Base-by-base conservation (phyloP, 1,140 invertebrate species). In the Maniola jurtina region DNA sequence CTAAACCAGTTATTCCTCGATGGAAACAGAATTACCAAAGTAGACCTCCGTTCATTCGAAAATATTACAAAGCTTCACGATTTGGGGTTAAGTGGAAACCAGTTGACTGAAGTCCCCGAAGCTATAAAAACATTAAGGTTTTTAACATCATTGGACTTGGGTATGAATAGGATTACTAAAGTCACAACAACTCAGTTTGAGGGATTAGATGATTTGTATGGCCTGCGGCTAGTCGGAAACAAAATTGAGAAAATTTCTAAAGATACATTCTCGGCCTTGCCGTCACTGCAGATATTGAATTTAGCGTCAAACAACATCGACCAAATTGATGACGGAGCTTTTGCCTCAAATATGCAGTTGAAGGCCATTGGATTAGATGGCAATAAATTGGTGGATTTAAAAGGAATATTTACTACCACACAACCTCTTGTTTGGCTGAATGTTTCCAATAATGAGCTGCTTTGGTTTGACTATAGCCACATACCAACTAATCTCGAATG, bases 1-100 rank as follows among this genome's bases (percentile, higher is more conserved):
- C 83, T 97, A 38, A 94, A 93, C 71, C 94, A 95, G 76, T 90
- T 97, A 57, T 94, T 95, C 72, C 85, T 97, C 35, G 95, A 97
- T 80, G 92, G 94, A 64, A 97, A 97, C 84, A 91, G 92, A 76
- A 93, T 97, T 66, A 92, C 93, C 42, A 91, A 89, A 69, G 92
- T 97, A 13, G 93, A 96, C 73, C 88, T 92, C 25, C 93, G 94
- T 70, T 94, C 97, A 42, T 97, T 97, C 80, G 93, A 93, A 84
- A 98, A 96, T 85, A 93, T 96, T 66, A 95, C 94, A 6, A 94
- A 92, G 80, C 92, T 98, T 4, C 94, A 95, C 78, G 96, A 97
- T 84, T 91, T 98, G 5, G 95, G 96, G 45, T 86, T 98, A 13
- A 95, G 95, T 75, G 93, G 94, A 38, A 98, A 98, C 90, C 80